Base-by-base conservation (phyloP, 2,888 invertebrate genomes). In the Melanargia galathea region DNA sequence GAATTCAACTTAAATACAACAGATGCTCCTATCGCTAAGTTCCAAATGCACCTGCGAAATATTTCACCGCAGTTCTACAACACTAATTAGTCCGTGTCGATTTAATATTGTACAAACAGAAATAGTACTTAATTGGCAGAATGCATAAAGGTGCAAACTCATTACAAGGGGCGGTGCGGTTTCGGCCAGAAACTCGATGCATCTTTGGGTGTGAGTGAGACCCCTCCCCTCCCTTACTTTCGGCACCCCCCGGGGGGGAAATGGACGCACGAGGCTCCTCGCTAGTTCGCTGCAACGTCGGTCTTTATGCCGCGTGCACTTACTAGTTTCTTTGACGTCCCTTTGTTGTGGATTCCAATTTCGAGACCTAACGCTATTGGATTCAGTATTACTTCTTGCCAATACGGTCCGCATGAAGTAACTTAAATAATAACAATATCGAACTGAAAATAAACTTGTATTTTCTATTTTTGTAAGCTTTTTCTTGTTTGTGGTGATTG, bases 261-360 rank as follows among this genome's bases (percentile, higher is more conserved):
- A 90, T 89, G 90, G 90, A 90, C 90, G 90, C 90, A 90, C 80
- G 85, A 85, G 84, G 85, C 86, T 85, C 83, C 81, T 82, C 85
- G 82, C 83, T 81, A 82, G 81, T 67, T 63, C 67, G 61, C 66
- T 84, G 83, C 82, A 78, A 80, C 82, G 81, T 79, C 84, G 82
- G 85, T 87, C 87, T 88, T 87, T 88, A 87, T 84, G 85, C 82
- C 76, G 90, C 90, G 88, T 90, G 84, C 86, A 86, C 88, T 88
- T 86, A 86, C 84, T 83, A 84, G 81, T 89, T 90, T 90, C 90
- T 90, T 90, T 89, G 87, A 84, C 83, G 83, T 86, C 82, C 83
- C 88, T 89, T 90, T 90, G 79, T 79, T 77, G 86, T 80, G 82
- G 82, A 86, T 87, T 89, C 84, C 89, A 88, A 88, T 89, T 89